Conservation (phyloP, 1,140 invertebrate genomes). For the Ceratina australensis region DNA sequence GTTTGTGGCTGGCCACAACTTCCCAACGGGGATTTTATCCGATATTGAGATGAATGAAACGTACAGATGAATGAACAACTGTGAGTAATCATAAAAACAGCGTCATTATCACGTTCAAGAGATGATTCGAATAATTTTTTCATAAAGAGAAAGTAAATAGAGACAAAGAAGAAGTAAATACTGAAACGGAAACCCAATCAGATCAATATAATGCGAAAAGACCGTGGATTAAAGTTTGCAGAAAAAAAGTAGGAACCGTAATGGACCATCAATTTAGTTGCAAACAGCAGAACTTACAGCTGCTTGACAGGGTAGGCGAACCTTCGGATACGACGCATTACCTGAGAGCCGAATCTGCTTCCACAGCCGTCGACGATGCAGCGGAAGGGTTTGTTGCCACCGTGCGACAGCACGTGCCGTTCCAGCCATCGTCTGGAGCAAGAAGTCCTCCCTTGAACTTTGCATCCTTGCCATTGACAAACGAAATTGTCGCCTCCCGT, state of each 20-base stretch:
- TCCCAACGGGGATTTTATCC: background rate
- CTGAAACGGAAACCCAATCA: no score
- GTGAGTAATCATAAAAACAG: background rate
- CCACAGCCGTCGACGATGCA: conserved; percentile 97
- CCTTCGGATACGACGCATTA: conserved; percentile 69
- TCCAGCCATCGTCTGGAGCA: conserved; percentile 96
- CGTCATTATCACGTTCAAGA: background rate
- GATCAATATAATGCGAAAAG: no score
- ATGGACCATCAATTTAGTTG: no score
- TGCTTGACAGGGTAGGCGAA: background rate
- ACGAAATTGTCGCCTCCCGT: conserved; percentile 89
- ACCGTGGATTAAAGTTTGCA: no score
- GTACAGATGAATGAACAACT: no score
- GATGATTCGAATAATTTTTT: no score
- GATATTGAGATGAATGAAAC: background rate
- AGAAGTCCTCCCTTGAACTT: conserved; percentile 95
- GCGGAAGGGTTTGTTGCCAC: conserved; percentile 95
- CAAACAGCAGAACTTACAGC: background rate
- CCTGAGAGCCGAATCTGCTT: conserved; percentile 94
- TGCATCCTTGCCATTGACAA: conserved; percentile 95
- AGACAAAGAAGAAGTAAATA: no score
- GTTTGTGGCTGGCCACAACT: background rate
- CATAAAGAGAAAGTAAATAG: no score
- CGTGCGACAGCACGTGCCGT: conserved; percentile 93
- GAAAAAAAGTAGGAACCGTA: no score